Base-by-base conservation (phyloP, 1,140 invertebrate species). In the Sminthurinus signatus region DNA sequence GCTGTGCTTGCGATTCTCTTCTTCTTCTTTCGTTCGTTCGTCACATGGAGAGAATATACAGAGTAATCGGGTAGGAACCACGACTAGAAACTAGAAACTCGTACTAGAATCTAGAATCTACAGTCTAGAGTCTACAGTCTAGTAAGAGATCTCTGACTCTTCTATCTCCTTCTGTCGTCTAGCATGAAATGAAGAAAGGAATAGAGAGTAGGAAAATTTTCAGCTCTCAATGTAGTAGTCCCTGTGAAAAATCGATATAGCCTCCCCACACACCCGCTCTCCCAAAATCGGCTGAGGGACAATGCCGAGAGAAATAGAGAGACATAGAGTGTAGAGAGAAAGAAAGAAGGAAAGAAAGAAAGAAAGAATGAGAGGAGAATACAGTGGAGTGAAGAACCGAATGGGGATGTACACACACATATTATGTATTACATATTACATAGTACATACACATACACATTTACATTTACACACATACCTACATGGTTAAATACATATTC, bases 161-260 rank as follows among this genome's bases (percentile, higher is more conserved):
- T 51, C 57, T 25, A 5, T 43, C 43, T 60, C 23, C 39, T 46
- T 36, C 31, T 23, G 48, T 23, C 36, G 51, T 50, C 48, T 56
- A 29, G 28, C n/a, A 59, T 48, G 58, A 43, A 65, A 61, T 65
- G 64, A 65, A 55, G 51, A 46, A 56, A 60, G 39, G 27, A 32
- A 48, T 39, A n/a, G n/a, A 50, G 64, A 61, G 58, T 39, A 50
- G 27, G 64, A 61, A 66, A 66, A 50, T 66, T 60, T 57, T 57
- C 42, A 62, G 55, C 51, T 58, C 54, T 58, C n/a, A 44, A 64
- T 64, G 62, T 64, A 64, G 62, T 64, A 64, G 62, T 64, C 62
- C 46, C 54, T 58, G 29, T 58, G 43, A 66, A 66, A 66, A 66
- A 67, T 67, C 65, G 65, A 67, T 67, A 62, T 52, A 29, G 31